Evolutionary conservation across 2,888 invertebrate genomes (phyloP), one percentile per base, ranked within the genome.

Genomic region (Adineta ricciae): DNA sequence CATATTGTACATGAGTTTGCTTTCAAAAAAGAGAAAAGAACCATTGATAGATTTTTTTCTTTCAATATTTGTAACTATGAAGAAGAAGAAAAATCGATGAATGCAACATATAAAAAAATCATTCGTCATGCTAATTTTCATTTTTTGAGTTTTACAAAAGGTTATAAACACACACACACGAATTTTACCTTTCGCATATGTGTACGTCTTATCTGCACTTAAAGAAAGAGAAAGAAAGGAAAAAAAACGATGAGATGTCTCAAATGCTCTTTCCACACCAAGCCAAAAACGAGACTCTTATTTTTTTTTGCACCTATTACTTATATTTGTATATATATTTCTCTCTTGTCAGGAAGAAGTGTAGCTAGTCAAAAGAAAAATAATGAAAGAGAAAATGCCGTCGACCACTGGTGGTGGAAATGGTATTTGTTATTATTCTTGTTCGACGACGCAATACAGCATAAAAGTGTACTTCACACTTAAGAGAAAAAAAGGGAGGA

Each of bases 61-160:
- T 50, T 16, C 50, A 50, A 32, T 27, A 5, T 36, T 4, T 64
- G 24, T 14, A 64, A 27, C n/a, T n/a, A 27, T n/a, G n/a, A n/a
- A 64, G 32, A 27, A 32, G 32, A 36, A 46, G 19, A 64, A 27
- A 64, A 64, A 64, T 32, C 32, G 32, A 32, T 16, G 32, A 32
- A 27, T 32, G 4, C 32, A 32, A 36, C 19, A 19, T 64, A 32
- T 46, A 46, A 46, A 32, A 64, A 64, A 64, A 64, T 24, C 64
- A 64, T 36, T 27, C 64, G 64, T 36, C 64, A 64, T 64, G 64
- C 64, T 64, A 64, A 64, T 64, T 64, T 64, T 64, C 64, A 64
- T 14, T 64, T 36, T n/a, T 64, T 19, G 19, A 64, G 64, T 64
- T 27, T 64, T 32, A 64, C 64, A 19, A 64, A 64, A 64, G 64